Base-by-base conservation (phyloP, 2,888 invertebrate genomes). In the Callosobruchus maculatus region DNA sequence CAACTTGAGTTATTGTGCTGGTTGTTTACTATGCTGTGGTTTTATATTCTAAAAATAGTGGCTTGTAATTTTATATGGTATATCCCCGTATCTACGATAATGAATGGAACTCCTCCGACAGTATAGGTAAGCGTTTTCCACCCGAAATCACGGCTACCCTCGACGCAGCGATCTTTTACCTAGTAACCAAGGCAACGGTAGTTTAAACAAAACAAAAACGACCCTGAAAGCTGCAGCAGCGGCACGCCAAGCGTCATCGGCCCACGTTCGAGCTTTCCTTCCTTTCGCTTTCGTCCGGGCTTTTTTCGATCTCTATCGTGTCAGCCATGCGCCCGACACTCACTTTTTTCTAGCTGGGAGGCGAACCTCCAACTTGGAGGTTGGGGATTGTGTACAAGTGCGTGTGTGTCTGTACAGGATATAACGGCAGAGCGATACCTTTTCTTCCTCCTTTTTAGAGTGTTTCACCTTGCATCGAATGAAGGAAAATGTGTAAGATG, bases 141-240 rank as follows among this genome's bases (percentile, higher is more conserved):
- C 18, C 49, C 13, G 49, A 18, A 49, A 49, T 49, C 49, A 49
- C 49, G 49, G 13, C 49, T 18, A 13, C 49, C 3, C 49, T 49
- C 49, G 49, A 49, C 49, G 13, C 13, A 13, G 49, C 49, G 49
- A 49, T 49, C 49, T 49, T 49, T 67, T 67, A 68, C 21, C 67
- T 30, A 68, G 75, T 76, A 73, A 73, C 74, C 74, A 77, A 76
- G 71, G 76, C 71, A 76, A 76, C 78, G 71, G 73, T 76, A 76
- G 76, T 77, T 77, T 77, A 77, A 78, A 77, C 78, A 79, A 78
- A 79, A 81, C 81, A 81, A 77, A 76, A 73, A 74, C 75, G 81
- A 78, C 80, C 81, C 78, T 80, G 49, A 49, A 49, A 49, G 49
- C 49, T 49, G 79, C 81, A 77, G 66, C 77, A 78, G 78, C 78